These are phyloP conservation scores for Salminus brasiliensis DNA, from an alignment of 2,113 vertebrate species.

Conservation along the genomic window DNA sequence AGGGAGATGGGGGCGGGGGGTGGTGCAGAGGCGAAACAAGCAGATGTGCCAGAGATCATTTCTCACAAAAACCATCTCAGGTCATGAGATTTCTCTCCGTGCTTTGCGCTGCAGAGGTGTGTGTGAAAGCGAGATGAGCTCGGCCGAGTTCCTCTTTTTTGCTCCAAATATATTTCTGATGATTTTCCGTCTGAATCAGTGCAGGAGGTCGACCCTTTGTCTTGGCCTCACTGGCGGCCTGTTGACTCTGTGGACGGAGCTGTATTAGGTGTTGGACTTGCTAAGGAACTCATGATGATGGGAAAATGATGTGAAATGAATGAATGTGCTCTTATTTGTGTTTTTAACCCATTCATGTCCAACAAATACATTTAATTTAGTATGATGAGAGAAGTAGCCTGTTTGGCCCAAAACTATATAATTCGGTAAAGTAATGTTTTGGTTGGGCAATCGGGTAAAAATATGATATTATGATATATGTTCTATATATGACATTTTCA, in stretches of 20 bases:
- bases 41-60: conserved; percentile 57
- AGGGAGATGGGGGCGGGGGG: background rate
- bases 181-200: conserved; percentile 38
- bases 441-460: no score
- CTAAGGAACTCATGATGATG: conserved; percentile 21
- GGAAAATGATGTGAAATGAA: background rate
- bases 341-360: no score
- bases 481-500: no score
- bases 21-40: conserved; percentile 54
- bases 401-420: no score
- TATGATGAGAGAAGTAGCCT: no score
- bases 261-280: background rate
- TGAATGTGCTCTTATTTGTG: background rate
- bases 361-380: no score
- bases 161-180: conserved; percentile 53
- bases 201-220: background rate
- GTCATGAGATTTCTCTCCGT: conserved; percentile 37
- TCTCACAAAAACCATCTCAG: conserved; percentile 33
- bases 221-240: background rate
- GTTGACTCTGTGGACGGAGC: background rate
- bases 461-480: no score
- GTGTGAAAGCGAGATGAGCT: conserved; percentile 47
- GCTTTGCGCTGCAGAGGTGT: conserved; percentile 46
- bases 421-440: no score
- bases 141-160: conserved; percentile 50